Evolutionary conservation across 1,140 invertebrate genomes (phyloP).

Genomic region (Drosophila subobscura): DNA sequence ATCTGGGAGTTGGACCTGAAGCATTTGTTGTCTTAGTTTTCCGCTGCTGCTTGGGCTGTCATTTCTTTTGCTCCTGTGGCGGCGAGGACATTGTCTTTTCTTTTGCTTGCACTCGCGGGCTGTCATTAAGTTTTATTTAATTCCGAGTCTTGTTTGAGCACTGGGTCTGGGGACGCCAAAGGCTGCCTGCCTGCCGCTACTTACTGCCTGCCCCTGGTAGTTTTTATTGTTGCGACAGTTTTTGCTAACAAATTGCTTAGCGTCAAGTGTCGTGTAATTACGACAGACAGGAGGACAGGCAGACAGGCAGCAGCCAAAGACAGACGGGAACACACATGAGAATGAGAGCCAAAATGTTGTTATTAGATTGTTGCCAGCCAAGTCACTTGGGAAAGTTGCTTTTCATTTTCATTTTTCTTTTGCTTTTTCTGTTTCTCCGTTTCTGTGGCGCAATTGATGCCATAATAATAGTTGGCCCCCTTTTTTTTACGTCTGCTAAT

Average conservation of each 20-base stretch:
- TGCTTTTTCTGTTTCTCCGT: constrained; percentile 15
- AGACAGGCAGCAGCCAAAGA: constrained; percentile 3
- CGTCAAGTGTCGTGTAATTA: constrained; percentile 83
- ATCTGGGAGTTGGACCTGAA: constrained; percentile 47
- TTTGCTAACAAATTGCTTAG: constrained; percentile 83
- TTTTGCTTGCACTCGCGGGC: constrained; percentile 44
- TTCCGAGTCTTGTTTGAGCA: constrained; percentile 71
- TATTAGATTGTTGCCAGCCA: constrained; percentile 77
- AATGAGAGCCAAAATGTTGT: constrained; percentile 66
- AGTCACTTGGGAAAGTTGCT: constrained; percentile 75
- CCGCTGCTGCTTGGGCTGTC: constrained; percentile 26
- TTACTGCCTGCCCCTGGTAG: constrained; percentile 37
- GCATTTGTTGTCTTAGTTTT: constrained; percentile 65
- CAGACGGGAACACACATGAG: constrained; percentile 26
- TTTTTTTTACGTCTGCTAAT: constrained; percentile 61
- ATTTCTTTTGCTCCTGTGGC: constrained; percentile 26
- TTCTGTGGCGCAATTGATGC: constrained; percentile 65
- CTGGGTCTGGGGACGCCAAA: constrained; percentile 16
- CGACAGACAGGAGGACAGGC: constrained; percentile 55
- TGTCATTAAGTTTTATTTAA: constrained; percentile 82
- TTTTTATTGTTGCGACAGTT: constrained; percentile 81
- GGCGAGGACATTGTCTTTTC: constrained; percentile 4
- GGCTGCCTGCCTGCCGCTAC: constrained; percentile 17
- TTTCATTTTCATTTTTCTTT: constrained; percentile 65
- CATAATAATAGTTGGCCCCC: constrained; percentile 73